Evolutionary conservation across 2,113 vertebrate species (phyloP).

Genomic region (Mustelus asterias): DNA sequence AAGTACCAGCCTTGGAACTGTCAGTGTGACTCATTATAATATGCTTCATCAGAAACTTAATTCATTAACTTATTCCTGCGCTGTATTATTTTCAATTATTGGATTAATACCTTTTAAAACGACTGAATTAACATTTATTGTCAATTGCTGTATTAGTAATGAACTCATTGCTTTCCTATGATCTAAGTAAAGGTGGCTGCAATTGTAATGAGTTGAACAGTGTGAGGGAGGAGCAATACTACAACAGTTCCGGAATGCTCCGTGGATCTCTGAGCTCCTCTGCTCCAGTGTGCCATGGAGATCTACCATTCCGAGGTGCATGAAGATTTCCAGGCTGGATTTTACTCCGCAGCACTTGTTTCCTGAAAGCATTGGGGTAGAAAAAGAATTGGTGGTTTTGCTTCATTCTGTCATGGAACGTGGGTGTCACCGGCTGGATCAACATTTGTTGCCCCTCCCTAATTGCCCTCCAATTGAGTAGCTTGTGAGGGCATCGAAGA

Average conservation of each 20-base stretch:
- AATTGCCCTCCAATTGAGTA: too few species aligned
- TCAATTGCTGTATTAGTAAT: conserved; percentile 39
- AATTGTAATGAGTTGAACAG: conserved; percentile 41
- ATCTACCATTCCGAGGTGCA: conserved; percentile 39
- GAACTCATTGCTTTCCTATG: conserved; percentile 25
- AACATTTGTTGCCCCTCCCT: too few species aligned
- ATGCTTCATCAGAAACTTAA: conserved; percentile 2
- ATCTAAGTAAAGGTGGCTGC: neutral
- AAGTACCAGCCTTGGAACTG: neutral
- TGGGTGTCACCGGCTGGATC: too few species aligned
- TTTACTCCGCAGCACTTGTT: conserved; percentile 44
- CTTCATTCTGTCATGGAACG: too few species aligned
- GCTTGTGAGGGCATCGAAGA: too few species aligned
- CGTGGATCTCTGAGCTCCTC: neutral
- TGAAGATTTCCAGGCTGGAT: neutral
- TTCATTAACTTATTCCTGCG: neutral
- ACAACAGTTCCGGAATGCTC: neutral
- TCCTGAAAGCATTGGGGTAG: neutral
- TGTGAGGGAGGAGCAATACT: conserved; percentile 35
- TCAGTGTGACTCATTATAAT: neutral
- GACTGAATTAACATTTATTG: conserved; percentile 39
- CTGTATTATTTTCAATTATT: neutral
- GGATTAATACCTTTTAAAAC: neutral
- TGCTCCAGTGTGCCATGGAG: conserved; percentile 1
- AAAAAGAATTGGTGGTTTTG: conserved; percentile 38